phyloP scores from a whole-genome alignment of 2,113 vertebrate species.

The Silurus glanis region DNA sequence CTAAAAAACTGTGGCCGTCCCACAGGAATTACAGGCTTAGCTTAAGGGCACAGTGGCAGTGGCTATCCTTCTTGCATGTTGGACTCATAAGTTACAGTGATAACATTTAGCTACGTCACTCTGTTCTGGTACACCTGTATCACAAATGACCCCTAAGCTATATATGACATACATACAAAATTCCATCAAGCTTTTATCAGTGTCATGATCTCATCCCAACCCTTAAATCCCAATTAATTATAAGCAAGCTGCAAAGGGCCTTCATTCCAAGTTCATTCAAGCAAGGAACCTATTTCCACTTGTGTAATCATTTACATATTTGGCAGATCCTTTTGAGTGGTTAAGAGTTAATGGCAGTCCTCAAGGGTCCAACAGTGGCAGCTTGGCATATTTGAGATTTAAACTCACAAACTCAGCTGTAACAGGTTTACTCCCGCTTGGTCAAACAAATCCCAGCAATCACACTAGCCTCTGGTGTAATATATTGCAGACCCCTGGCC shows the following conservation, averaged over 20 bases:
- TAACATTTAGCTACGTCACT: not conserved
- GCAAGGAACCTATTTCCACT: not conserved
- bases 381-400: not conserved
- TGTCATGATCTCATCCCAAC: not conserved
- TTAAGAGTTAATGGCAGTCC: not conserved
- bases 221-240: not conserved
- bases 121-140: not conserved
- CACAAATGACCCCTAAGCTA: not conserved
- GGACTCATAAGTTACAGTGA: not conserved
- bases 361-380: not conserved
- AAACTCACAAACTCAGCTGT: not conserved
- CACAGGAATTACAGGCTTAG: not conserved
- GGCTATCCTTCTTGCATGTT: not conserved
- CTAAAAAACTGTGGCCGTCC: not conserved
- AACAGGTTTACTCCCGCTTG: not conserved
- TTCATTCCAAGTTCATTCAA: not conserved
- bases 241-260: not conserved
- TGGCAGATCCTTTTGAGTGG: not conserved
- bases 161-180: not conserved
- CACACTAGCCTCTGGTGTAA: not conserved
- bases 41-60: conserved; percentile 1
- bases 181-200: not conserved
- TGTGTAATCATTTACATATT: not conserved
- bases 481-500: not conserved
- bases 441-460: not conserved